These are phyloP conservation scores for Lepilemur septentrionalis DNA, from an alignment of 2,797 vertebrate genomes.

Conservation along the genomic window DNA sequence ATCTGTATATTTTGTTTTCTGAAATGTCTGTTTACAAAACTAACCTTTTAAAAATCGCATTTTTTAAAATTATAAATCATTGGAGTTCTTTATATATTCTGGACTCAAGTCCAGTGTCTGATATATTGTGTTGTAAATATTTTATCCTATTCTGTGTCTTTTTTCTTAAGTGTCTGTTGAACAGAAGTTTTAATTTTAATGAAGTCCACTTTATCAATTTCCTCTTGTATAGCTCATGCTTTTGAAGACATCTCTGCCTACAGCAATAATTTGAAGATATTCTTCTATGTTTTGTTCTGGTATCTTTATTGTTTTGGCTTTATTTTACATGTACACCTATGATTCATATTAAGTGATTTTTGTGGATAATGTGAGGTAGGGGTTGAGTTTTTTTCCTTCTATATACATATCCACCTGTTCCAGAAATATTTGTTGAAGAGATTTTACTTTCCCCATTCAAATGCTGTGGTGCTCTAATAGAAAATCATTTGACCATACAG, in stretches of 20 bases:
- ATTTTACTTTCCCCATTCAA: neutral
- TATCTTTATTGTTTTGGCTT: neutral
- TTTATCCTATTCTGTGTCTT: neutral
- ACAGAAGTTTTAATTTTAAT: neutral
- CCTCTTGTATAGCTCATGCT: neutral
- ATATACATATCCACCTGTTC: neutral
- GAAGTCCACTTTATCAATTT: neutral
- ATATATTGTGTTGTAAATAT: neutral
- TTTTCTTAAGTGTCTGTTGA: neutral
- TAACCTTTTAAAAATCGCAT: neutral
- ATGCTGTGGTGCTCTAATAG: neutral
- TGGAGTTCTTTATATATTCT: neutral
- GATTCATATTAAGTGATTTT: neutral
- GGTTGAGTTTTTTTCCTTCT: neutral
- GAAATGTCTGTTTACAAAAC: neutral
- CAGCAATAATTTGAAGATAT: neutral
- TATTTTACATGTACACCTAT: neutral
- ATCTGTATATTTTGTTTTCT: neutral
- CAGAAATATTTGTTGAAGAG: neutral
- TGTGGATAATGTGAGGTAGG: neutral
- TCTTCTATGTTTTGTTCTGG: neutral
- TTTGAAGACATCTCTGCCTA: neutral
- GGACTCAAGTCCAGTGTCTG: neutral
- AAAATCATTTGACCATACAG: neutral
- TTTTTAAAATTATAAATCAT: neutral